Evolutionary conservation across 2,888 invertebrate genomes (phyloP).

Genomic region (Perithous albicinctus): DNA sequence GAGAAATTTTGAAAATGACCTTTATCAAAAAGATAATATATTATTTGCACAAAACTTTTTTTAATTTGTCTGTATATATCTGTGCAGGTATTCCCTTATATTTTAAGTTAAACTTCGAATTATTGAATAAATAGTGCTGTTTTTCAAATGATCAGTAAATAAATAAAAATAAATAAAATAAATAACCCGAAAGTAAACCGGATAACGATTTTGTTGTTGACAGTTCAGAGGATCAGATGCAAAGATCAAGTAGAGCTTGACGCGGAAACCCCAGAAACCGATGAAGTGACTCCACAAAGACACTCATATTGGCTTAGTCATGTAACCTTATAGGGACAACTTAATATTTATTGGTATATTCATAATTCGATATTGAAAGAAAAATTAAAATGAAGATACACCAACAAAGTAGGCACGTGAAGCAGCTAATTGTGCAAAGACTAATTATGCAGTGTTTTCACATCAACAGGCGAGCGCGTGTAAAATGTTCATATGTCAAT

Average conservation of each 20-base stretch:
- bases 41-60: too few relatives aligned
- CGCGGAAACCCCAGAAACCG: slow-evolving; percentile 23
- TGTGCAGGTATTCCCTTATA: too few relatives aligned
- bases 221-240: slow-evolving; percentile 1
- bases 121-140: too few relatives aligned
- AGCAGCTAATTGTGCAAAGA: neutral
- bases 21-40: too few relatives aligned
- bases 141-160: too few relatives aligned
- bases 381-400: neutral
- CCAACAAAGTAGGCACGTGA: neutral
- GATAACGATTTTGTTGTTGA: slow-evolving; percentile 14
- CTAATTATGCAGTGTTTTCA: too few relatives aligned
- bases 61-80: too few relatives aligned
- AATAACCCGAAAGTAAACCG: neutral
- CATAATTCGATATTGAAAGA: neutral
- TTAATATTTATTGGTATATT: slow-evolving; percentile 18
- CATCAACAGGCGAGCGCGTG: too few relatives aligned
- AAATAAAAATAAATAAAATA: too few relatives aligned
- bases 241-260: slow-evolving; percentile 28
- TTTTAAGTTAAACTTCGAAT: too few relatives aligned
- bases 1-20: too few relatives aligned
- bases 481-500: too few relatives aligned
- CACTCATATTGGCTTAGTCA: slow-evolving; percentile 22
- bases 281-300: slow-evolving; percentile 16
- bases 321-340: slow-evolving; percentile 9